Base-by-base conservation (phyloP, 1,140 invertebrate species). In the Ectropis grisescens region DNA sequence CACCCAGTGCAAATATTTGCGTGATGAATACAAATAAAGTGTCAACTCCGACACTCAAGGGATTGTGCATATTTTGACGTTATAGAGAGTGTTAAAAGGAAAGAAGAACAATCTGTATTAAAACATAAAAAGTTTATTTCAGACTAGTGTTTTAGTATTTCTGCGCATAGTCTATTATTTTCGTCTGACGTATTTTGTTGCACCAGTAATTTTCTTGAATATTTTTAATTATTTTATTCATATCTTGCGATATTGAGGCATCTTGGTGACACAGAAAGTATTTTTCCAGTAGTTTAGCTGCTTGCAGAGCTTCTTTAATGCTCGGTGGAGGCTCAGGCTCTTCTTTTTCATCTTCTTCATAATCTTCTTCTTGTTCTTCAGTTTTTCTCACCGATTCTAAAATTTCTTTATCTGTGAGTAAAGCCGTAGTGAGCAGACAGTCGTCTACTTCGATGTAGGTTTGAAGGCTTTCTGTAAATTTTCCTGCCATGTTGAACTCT, bases 381-480 rank as follows among this genome's bases (percentile, higher is more conserved):
- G 12, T 41, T 33, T 50, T 51, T 38, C 9, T 38, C 38, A 45
- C 48, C 40, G 29, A 47, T 47, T 47, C 41, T n/a, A 55, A 25
- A 38, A 43, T 46, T 43, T 42, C 33, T n/a, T n/a, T n/a, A 15
- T 47, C 45, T 38, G 45, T 48, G 27, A 50, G 37, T 47, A 40
- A 33, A 41, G 30, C 39, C 13, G 41, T 47, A 47, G 52, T 57
- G 34, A 37, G 28, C 16, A 50, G 28, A 31, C 34, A 24, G 26
- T 52, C 39, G 24, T 57, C 49, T 53, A 49, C 31, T 34, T 41
- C 33, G 13, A 39, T 36, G 41, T 48, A 56, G 14, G 39, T 41
- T 48, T 56, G 38, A 33, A 52, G 41, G 42, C 45, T 24, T 48
- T 22, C 37, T n/a, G 29, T 48, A 52, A n/a, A n/a, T n/a, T 44